These are phyloP conservation scores for Tragelaphus buxtoni DNA, from an alignment of 2,113 vertebrate species.

Conservation along the genomic window DNA sequence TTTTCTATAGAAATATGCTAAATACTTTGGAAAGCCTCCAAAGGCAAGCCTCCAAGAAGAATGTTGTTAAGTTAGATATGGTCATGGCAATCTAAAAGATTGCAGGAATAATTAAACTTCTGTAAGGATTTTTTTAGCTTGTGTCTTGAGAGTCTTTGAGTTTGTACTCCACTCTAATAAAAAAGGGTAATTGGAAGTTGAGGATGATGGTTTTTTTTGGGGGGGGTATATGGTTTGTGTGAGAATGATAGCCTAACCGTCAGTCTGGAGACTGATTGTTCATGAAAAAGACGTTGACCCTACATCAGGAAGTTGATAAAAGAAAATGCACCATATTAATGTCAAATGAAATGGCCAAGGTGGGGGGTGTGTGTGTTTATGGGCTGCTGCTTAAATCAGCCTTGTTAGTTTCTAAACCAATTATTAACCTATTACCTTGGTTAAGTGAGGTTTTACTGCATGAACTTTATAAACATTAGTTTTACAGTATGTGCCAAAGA, in stretches of 20 bases:
- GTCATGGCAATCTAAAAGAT: background rate
- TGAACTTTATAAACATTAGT: background rate
- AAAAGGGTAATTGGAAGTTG: background rate
- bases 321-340: background rate
- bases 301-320: background rate
- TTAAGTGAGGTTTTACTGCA: background rate
- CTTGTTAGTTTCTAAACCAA: background rate
- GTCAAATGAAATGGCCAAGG: background rate
- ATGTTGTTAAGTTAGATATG: background rate
- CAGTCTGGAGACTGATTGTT: background rate
- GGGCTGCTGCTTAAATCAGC: background rate
- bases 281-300: background rate
- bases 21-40: background rate
- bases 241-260: background rate
- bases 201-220: rapidly evolving
- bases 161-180: background rate
- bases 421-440: background rate
- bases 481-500: background rate
- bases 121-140: background rate
- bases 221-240: background rate
- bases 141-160: background rate
- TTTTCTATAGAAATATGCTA: background rate
- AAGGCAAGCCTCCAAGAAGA: background rate
- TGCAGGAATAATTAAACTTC: background rate
- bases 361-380: background rate